Conservation (phyloP, 2,888 invertebrate species). For the Drosophila stalkeri region DNA sequence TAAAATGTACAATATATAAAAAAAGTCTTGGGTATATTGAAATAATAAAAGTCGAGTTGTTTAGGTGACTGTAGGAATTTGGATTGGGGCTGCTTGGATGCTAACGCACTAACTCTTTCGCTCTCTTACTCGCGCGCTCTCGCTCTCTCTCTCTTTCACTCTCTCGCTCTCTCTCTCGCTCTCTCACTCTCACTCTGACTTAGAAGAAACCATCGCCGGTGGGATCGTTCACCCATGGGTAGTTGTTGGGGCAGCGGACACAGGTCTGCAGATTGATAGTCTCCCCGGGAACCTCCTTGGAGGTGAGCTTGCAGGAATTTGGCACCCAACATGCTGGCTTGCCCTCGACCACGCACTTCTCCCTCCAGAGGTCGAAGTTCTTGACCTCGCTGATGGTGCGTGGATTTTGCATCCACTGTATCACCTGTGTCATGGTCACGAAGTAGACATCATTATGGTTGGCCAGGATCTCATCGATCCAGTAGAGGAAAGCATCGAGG, state of each 20-base stretch:
- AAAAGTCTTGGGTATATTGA: slow-evolving; percentile 65
- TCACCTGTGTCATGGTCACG: slow-evolving; percentile 97
- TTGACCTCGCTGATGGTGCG: slow-evolving; percentile 93
- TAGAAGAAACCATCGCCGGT: slow-evolving; percentile 91
- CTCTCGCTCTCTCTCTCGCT: slow-evolving; percentile 64
- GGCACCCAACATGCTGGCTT: slow-evolving; percentile 94
- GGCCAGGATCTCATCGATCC: slow-evolving; percentile 94
- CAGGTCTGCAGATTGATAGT: slow-evolving; percentile 97
- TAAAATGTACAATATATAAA: slow-evolving; percentile 49
- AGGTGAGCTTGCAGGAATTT: slow-evolving; percentile 95
- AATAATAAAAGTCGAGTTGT: slow-evolving; percentile 43
- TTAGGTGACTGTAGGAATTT: slow-evolving; percentile 57
- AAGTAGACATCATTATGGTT: slow-evolving; percentile 97
- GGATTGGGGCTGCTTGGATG: slow-evolving; percentile 55
- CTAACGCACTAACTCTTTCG: slow-evolving; percentile 33
- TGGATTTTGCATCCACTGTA: slow-evolving; percentile 98
- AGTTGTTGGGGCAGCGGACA: slow-evolving; percentile 96
- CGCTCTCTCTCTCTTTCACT: neutral
- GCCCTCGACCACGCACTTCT: slow-evolving; percentile 95
- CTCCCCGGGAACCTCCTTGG: slow-evolving; percentile 97
- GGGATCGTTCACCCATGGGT: slow-evolving; percentile 97
- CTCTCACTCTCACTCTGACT: slow-evolving; percentile 83
- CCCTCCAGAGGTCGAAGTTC: slow-evolving; percentile 97
- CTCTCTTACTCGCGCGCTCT: slow-evolving; percentile 44
- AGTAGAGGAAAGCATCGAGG: slow-evolving; percentile 95